These are phyloP conservation scores for Luperina testacea DNA, from an alignment of 2,888 invertebrate genomes.

Conservation along the genomic window DNA sequence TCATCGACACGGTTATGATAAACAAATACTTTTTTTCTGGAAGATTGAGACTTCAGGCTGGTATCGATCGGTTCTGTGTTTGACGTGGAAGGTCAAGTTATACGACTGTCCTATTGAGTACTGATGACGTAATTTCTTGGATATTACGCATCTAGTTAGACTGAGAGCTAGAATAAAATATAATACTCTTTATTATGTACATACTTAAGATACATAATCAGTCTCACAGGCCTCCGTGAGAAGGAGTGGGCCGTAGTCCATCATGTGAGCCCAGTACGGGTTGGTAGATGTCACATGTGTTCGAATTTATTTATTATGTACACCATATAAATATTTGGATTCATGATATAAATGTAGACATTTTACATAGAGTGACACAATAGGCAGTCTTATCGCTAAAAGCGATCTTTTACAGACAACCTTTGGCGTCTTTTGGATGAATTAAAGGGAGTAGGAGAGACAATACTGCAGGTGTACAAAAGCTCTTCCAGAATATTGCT, in stretches of 20 bases:
- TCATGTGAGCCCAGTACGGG: background rate
- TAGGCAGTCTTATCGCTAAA: background rate
- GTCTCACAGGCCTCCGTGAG: background rate
- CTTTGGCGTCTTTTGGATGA: background rate
- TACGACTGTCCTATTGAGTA: background rate
- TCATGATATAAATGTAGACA: background rate
- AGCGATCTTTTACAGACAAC: background rate
- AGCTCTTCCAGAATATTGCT: slow-evolving; percentile 6
- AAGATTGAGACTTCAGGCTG: background rate
- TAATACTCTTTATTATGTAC: background rate
- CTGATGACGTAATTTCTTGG: background rate
- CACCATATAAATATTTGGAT: background rate
- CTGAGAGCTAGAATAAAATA: background rate
- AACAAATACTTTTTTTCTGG: background rate
- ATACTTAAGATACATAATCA: background rate
- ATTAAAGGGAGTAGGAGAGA: background rate
- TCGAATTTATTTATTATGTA: background rate
- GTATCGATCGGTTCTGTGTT: background rate
- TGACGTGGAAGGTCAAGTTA: slow-evolving; percentile 8
- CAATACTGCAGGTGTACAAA: background rate
- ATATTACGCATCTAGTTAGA: background rate
- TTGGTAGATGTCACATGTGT: background rate
- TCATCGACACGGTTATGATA: no score
- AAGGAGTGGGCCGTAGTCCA: no score
- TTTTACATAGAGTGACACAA: background rate